Conservation (phyloP, 2,888 invertebrate genomes). For the Scelioninae gen. 2 region DNA sequence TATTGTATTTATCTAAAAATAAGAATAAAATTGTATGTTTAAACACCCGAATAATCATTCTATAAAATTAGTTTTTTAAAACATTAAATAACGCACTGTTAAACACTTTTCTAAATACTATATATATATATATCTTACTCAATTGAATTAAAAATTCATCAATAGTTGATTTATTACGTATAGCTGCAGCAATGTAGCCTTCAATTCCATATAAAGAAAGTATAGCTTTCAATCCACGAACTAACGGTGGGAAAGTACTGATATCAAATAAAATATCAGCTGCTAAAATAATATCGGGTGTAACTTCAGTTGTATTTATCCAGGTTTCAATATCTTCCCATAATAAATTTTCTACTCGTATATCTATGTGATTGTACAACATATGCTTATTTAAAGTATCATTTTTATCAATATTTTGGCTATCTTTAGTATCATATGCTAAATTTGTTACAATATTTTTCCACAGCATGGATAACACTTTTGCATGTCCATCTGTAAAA, state of each 20-base stretch:
- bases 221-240: conserved; percentile 75
- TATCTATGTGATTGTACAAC: conserved; percentile 54
- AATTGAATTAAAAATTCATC: conserved; percentile 77
- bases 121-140: conserved; percentile 72
- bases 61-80: too few relatives aligned
- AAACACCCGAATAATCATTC: too few relatives aligned
- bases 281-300: conserved; percentile 77
- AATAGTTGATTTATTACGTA: conserved; percentile 82
- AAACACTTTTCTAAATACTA: too few relatives aligned
- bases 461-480: conserved; percentile 80
- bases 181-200: conserved; percentile 78
- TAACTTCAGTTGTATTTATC: conserved; percentile 58
- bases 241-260: conserved; percentile 76
- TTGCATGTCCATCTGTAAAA: conserved; percentile 83
- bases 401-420: conserved; percentile 32
- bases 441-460: conserved; percentile 81
- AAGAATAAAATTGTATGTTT: conserved; percentile 54
- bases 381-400: conserved; percentile 59
- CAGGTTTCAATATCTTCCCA: conserved; percentile 77
- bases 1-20: conserved; percentile 63
- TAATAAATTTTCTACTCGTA: conserved; percentile 73
- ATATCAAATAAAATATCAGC: conserved; percentile 80
- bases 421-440: conserved; percentile 40
- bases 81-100: too few relatives aligned
- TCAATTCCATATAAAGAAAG: conserved; percentile 72